Base-by-base conservation (phyloP, 2,888 invertebrate species). In the Oxytorus armatus region DNA sequence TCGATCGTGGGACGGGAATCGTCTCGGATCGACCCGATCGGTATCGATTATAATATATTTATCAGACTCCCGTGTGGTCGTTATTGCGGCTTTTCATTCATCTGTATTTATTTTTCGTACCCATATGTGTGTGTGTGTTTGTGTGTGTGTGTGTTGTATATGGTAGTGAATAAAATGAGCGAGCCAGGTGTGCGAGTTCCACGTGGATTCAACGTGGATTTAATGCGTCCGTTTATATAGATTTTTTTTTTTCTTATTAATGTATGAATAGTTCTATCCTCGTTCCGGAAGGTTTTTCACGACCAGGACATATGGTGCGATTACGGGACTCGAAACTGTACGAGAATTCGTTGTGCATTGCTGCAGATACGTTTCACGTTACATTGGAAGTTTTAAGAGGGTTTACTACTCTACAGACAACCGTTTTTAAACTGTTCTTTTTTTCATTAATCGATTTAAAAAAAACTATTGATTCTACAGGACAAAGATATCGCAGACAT, bases 281-380 rank as follows among this genome's bases (percentile, higher is more conserved):
- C 39, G 29, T 65, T 51, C 44, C 39, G 55, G 63, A 74, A 29
- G 11, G 63, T n/a, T n/a, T n/a, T n/a, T n/a, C n/a, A n/a, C 39
- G 57, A 69, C 8, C 42, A 29, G n/a, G 69, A 57, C 69, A 69
- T 55, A 63, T 63, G 63, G 49, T 18, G 44, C 51, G 57, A 53
- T 49, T 78, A 65, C 79, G 79, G 78, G 68, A 74, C 63, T 74
- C 53, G 39, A 63, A 79, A 74, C 74, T 74, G 78, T 78, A 73
- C 42, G 42, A 44, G 21, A 36, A 78, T 78, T 68, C 53, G 53
- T 25, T 44, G 33, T 42, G 29, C 21, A 21, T 39, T 11, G 10
- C 1, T 1, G 10, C 11, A 39, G 1, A 10, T 11, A 10, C 10
- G 39, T 11, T 11, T 11, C 39, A 10, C 39, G 39, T 39, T 11